Base-by-base conservation (phyloP, 2,888 invertebrate species). In the Dryobotodes eremita region DNA sequence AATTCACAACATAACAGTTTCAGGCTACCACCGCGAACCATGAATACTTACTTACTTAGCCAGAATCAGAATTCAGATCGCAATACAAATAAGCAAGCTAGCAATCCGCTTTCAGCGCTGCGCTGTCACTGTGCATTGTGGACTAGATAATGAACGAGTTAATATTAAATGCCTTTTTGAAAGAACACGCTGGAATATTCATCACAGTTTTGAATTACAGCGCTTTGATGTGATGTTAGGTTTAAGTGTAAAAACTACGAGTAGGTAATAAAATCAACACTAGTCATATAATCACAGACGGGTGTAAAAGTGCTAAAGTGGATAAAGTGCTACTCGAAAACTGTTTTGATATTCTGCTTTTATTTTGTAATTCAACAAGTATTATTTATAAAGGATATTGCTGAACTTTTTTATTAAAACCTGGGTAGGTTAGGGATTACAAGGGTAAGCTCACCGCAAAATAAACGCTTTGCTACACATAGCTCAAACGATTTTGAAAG, bases 101-200 rank as follows among this genome's bases (percentile, higher is more conserved):
- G 78, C 78, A 79, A 86, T 79, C 74, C 69, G 76, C 82, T 85
- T 82, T 82, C 82, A 88, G 65, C 85, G 71, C 74, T 42, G 36
- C 71, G 48, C 85, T 76, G 79, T 71, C 82, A 79, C 75, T 70
- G 23, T 84, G 71, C 76, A 85, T 87, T 82, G 88, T 88, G 55
- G 65, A 69, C 71, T 46, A 85, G 76, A 85, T 85, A 86, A 87
- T 85, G 74, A 87, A 85, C 71, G 65, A 76, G 78, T 86, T 82
- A 88, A 88, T 86, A 87, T 75, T 87, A 82, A 87, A 86, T 76
- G 66, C 69, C 86, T 77, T 88, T 86, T 86, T 72, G 69, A 76
- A 88, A 87, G 80, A 80, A 88, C 53, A 1, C 68, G 46, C 79
- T 88, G 65, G 69, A 79, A 86, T 85, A 82, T 88, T 78, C 72